These are phyloP conservation scores for Dynastes grantii DNA, from an alignment of 2,888 invertebrate genomes.

Conservation along the genomic window DNA sequence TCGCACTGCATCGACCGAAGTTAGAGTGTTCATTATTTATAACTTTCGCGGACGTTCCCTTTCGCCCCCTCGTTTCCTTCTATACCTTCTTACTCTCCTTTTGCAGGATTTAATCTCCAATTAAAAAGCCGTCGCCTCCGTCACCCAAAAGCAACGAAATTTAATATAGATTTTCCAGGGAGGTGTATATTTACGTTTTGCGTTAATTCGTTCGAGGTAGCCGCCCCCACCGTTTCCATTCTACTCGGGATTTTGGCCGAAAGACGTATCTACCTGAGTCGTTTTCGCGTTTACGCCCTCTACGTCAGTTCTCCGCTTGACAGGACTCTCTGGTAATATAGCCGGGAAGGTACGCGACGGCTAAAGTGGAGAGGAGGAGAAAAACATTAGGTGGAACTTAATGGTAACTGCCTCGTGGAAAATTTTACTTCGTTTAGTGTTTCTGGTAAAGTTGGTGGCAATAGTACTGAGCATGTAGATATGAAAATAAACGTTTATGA, in stretches of 20 bases:
- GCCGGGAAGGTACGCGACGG: no score
- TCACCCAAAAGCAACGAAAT: slow-evolving; percentile 8
- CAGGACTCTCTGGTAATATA: no score
- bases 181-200: slow-evolving; percentile 12
- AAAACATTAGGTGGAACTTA: background rate
- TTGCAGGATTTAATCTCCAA: slow-evolving; percentile 28
- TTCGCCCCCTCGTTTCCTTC: background rate
- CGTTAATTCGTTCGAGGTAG: slow-evolving; percentile 9
- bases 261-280: background rate
- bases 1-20: slow-evolving; percentile 34
- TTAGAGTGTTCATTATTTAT: slow-evolving; percentile 35
- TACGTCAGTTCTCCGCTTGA: background rate
- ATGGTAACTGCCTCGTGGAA: background rate
- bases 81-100: background rate
- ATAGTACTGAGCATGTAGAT: background rate
- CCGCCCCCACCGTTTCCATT: background rate
- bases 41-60: slow-evolving; percentile 6
- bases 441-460: background rate
- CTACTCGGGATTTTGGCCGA: background rate
- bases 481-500: background rate
- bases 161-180: slow-evolving; percentile 21
- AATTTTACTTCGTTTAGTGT: background rate
- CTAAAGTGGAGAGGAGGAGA: no score
- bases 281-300: background rate
- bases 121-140: slow-evolving; percentile 23